Evolutionary conservation across 2,113 vertebrate genomes (phyloP), one percentile per base, ranked within the genome.

Genomic region (Urocitellus parryii): DNA sequence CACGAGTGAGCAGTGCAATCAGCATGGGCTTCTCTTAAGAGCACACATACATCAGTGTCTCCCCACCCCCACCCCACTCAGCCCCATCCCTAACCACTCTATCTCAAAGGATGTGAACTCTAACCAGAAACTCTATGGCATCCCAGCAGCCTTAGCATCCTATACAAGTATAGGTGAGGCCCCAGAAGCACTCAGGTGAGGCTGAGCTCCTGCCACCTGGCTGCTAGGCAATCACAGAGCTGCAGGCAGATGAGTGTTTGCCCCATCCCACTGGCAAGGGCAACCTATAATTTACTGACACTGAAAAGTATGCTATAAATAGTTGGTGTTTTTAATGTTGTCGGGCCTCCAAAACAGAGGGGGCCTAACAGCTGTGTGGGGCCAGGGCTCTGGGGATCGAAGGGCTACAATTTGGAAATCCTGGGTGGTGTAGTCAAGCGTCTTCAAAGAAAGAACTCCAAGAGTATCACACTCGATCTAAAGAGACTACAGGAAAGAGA

Each of bases 261-360:
- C 84, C 91, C 88, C 70, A 9, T 86, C 81, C 90, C 95, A 91
- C 83, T 77, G 87, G 96, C 89, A 94, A 91, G 67, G 84, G 34
- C 95, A 96, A 84, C 93, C 93, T 97, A 48, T 94, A 95, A 98
- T 96, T 96, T 97, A 95, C 96, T 42, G 92, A 96, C 95, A 95
- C 95, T 88, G 95, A 97, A 96, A 95, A 95, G 97, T 73, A 76
- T 76, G 94, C 89, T 97, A 97, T 97, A 98, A 98, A 97, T 97
- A 96, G 95, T 93, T 93, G 79, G 93, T 91, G 76, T 96, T 97
- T 95, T 97, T 93, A 96, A 96, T 90, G 91, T 73, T 92, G 91
- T 96, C 4, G 34, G 48, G 95, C 78, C 91, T 96, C 82, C 63
- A 96, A 86, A 94, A 96, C 48, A 96, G 95, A 98, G 89, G 81